These are phyloP conservation scores for Entomyzon cyanotis DNA, from an alignment of 2,113 vertebrate genomes.

Conservation along the genomic window DNA sequence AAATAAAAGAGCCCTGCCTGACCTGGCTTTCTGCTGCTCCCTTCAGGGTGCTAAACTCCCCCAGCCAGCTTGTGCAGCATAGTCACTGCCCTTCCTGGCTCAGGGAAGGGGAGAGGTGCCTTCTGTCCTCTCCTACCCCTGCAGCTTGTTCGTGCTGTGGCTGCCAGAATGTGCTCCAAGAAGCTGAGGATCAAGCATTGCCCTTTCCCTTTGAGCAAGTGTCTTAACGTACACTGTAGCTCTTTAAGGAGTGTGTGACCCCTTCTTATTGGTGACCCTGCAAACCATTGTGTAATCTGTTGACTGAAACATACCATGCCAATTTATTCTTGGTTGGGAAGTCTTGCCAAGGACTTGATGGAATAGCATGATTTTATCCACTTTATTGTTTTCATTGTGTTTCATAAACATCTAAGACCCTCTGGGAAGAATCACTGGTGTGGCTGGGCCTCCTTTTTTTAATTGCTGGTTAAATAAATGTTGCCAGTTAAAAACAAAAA, in stretches of 20 bases:
- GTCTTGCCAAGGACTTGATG: constrained; percentile 61
- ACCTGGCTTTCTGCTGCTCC: background rate
- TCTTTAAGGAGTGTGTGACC: constrained; percentile 21
- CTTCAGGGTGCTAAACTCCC: background rate
- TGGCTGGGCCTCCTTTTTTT: constrained; percentile 25
- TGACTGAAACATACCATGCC: constrained; percentile 48
- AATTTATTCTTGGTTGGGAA: constrained; percentile 52
- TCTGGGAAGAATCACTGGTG: constrained; percentile 65
- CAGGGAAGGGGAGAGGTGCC: background rate
- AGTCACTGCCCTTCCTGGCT: background rate
- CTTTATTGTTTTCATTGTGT: constrained; percentile 66
- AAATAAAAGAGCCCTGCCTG: background rate
- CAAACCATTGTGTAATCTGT: constrained; percentile 64
- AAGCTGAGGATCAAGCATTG: background rate
- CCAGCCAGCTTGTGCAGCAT: background rate
- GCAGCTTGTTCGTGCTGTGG: background rate
- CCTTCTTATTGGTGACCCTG: constrained; percentile 42
- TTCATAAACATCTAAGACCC: constrained; percentile 66
- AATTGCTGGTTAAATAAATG: constrained; percentile 64
- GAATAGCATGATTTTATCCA: constrained; percentile 63
- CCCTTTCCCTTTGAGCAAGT: background rate
- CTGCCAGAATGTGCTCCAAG: background rate
- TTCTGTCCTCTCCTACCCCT: background rate
- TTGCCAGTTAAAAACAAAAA: constrained; percentile 52
- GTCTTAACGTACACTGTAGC: background rate